Evolutionary conservation across 2,888 invertebrate genomes (phyloP).

Genomic region (Himalopsyche japonica): DNA sequence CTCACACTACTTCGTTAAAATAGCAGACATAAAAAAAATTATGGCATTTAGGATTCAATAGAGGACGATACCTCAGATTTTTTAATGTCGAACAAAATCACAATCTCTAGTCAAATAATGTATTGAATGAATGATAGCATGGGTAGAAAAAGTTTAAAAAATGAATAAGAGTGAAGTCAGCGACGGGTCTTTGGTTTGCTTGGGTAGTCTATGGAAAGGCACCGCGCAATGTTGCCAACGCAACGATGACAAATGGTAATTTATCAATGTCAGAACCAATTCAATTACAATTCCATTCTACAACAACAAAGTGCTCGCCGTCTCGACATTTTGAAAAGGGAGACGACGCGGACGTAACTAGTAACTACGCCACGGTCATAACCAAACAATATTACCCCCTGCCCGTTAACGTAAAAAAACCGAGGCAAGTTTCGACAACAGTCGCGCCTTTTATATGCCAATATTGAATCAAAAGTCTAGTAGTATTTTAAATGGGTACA

Average conservation of each 20-base stretch:
- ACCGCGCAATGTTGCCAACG: slow-evolving; percentile 19
- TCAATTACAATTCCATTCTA: slow-evolving; percentile 38
- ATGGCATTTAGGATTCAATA: too few species aligned
- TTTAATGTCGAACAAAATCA: too few species aligned
- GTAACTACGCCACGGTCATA: background rate
- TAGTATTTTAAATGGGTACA: too few species aligned
- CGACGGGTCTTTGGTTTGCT: background rate
- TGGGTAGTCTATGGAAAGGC: background rate
- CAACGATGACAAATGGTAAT: slow-evolving; percentile 39
- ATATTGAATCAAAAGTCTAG: background rate
- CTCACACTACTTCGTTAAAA: too few species aligned
- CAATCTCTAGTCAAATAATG: too few species aligned
- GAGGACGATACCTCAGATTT: too few species aligned
- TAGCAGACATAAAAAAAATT: too few species aligned
- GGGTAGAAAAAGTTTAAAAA: background rate
- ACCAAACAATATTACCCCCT: background rate
- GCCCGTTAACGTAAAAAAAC: background rate
- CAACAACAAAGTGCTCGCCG: slow-evolving; percentile 37
- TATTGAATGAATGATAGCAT: background rate
- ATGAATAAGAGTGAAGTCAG: background rate
- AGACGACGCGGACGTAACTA: background rate
- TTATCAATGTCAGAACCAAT: slow-evolving; percentile 40
- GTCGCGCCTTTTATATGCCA: background rate
- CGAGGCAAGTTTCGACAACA: background rate
- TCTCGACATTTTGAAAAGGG: slow-evolving; percentile 11